Evolutionary conservation across 2,888 invertebrate species (phyloP).

Genomic region (Orthosia cruda): DNA sequence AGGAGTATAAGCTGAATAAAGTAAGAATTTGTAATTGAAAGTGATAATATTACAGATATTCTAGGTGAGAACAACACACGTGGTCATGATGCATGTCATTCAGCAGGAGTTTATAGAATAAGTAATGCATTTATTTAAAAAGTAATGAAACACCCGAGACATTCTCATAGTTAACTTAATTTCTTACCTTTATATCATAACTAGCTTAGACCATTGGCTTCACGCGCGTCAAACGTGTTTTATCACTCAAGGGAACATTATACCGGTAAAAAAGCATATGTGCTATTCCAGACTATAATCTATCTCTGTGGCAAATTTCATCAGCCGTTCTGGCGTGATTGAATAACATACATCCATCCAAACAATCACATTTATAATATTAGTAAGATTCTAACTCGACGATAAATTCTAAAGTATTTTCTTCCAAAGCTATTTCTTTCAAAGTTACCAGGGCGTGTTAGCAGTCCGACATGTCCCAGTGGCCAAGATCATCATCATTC

Average conservation of each 20-base stretch:
- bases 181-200: not conserved
- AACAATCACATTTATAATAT: no score
- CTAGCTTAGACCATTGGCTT: not conserved
- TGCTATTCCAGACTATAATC: not conserved
- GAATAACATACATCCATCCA: no score
- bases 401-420: no score
- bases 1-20: not conserved
- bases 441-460: conserved; percentile 28
- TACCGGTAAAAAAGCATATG: no score
- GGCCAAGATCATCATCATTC: no score
- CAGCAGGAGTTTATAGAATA: conserved; percentile 7
- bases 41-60: not conserved
- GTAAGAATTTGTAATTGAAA: not conserved
- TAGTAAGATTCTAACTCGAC: not conserved
- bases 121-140: not conserved
- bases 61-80: conserved; percentile 11
- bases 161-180: conserved; percentile 1
- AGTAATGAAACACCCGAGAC: not conserved
- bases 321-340: no score
- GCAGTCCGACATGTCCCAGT: conserved; percentile 49
- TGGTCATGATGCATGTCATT: not conserved
- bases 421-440: not conserved
- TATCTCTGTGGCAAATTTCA: not conserved
- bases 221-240: no score
- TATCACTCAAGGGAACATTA: no score